These are phyloP conservation scores for Harpagoxenus sublaevis DNA, from an alignment of 2,888 invertebrate genomes.

Conservation along the genomic window DNA sequence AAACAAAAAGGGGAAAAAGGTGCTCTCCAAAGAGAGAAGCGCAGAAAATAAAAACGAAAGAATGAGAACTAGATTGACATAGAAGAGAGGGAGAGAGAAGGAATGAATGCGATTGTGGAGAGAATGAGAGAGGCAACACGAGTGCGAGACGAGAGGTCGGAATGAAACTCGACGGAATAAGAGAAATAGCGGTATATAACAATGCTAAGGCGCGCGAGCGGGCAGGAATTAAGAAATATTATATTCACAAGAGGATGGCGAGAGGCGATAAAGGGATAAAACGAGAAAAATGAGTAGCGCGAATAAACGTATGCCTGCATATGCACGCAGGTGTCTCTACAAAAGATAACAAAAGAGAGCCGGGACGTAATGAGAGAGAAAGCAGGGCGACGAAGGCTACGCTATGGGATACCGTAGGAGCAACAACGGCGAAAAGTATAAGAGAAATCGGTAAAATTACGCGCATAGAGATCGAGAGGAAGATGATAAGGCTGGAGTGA, in stretches of 20 bases:
- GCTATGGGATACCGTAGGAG: conserved; percentile 29
- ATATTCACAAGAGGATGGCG: conserved; percentile 39
- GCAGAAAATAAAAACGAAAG: conserved; percentile 26
- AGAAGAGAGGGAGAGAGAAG: neutral
- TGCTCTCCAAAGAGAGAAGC: conserved; percentile 15
- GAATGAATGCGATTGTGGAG: neutral
- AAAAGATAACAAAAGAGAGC: conserved; percentile 55
- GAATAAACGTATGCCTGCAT: conserved; percentile 45
- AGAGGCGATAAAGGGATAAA: conserved; percentile 45
- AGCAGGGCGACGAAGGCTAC: conserved; percentile 1
- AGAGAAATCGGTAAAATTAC: conserved; percentile 48
- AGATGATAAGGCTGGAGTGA: conserved; percentile 40
- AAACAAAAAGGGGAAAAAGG: conserved; percentile 12
- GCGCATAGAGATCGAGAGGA: conserved; percentile 45
- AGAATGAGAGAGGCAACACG: neutral
- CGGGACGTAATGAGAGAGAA: conserved; percentile 46
- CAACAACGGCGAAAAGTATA: conserved; percentile 19
- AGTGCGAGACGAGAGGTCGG: neutral
- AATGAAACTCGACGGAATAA: conserved; percentile 36
- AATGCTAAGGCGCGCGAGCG: conserved; percentile 33
- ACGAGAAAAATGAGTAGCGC: conserved; percentile 49
- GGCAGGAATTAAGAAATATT: conserved; percentile 53
- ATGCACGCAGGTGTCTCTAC: conserved; percentile 41
- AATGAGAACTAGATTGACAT: conserved; percentile 43
- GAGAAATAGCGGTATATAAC: conserved; percentile 34